Base-by-base conservation (phyloP, 2,888 invertebrate species). In the Temnothorax unifasciatus region DNA sequence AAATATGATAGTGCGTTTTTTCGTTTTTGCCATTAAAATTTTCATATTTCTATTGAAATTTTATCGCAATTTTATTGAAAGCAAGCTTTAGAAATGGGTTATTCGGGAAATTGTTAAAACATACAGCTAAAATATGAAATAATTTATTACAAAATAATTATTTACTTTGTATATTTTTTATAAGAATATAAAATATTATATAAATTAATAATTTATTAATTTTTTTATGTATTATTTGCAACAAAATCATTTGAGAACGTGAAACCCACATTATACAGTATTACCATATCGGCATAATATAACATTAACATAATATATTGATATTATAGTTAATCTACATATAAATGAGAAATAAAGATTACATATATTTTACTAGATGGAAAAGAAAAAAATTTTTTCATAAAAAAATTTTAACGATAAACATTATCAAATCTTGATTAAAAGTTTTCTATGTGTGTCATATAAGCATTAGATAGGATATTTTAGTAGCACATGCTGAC, bases 271-370 rank as follows among this genome's bases (percentile, higher is more conserved):
- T 54, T 74, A 41, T 25, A 11, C 18, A 18, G 2, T 6, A 52
- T 47, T 47, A 68, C 18, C 47, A 4, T 29, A 1, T 25, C 8
- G 0, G 0, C 5, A 44, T 66, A 44, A 66, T 18, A 29, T 21
- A 64, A 64, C 41, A 41, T 47, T 68, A 68, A 44, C 47, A 68
- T 47, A 66, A 64, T n/a, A 38, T 41, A 52, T 15, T 50, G 21
- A 52, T 13, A 50, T 63, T 9, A 38, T 63, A 50, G 13, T 64
- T 64, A 34, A 76, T 66, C 8, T 52, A 18, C 25, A 64, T 41
- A 52, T 52, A 52, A 52, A 76, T 76, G 38, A 64, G 11, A 76
- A 64, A 64, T 41, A 13, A 25, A 75, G 21, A 25, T 76, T 64
- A 52, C 6, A 38, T 41, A 21, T 34, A 38, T 41, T 76, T 76